A percentile compares a stretch with the other conserved stretches of the same genome.
Evolutionary conservation across 2,888 invertebrate genomes (phyloP).

Genomic region (Mantis religiosa): DNA sequence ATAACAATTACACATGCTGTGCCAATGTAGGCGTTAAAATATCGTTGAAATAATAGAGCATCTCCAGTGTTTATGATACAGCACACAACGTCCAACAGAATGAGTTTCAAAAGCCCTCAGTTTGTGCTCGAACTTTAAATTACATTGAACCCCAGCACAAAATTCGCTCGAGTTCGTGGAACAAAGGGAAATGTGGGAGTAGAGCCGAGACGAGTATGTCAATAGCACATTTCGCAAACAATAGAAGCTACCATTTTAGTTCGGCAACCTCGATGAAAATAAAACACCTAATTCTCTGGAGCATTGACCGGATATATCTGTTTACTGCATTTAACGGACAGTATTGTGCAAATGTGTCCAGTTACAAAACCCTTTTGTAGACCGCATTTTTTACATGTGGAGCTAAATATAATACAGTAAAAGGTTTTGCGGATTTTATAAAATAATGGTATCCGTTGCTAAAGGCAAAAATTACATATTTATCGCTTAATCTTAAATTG

Average conservation of each 20-base stretch:
- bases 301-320: too few relatives aligned
- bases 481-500: too few relatives aligned
- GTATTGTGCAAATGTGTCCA: too few relatives aligned
- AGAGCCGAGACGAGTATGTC: neutral
- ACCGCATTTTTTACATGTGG: too few relatives aligned
- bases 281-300: neutral
- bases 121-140: neutral
- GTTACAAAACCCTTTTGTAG: too few relatives aligned
- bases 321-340: too few relatives aligned
- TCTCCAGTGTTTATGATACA: neutral
- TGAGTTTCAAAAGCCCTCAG: neutral
- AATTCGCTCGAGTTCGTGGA: neutral
- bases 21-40: neutral
- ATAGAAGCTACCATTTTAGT: neutral
- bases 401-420: too few relatives aligned
- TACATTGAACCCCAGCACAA: neutral
- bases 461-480: too few relatives aligned
- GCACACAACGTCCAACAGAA: neutral
- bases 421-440: too few relatives aligned
- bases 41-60: neutral
- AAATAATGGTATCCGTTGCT: too few relatives aligned
- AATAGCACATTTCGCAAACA: neutral
- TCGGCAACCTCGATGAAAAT: neutral
- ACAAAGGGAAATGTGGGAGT: neutral
- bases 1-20: neutral